Base-by-base conservation (phyloP, 2,888 invertebrate genomes). In the Mycalesis mineus region DNA sequence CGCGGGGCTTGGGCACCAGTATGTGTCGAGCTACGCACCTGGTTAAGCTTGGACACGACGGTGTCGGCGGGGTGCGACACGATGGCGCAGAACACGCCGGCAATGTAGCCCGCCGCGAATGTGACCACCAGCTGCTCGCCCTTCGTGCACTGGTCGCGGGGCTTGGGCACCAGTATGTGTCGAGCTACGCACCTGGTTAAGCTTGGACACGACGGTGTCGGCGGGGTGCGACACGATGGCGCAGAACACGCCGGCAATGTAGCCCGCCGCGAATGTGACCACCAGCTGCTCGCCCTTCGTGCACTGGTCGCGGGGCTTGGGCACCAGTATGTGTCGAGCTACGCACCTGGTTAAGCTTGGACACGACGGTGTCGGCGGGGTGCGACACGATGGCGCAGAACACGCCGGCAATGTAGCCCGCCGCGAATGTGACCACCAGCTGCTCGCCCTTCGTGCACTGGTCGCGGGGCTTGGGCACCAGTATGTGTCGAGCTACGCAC, bases 371-470 rank as follows among this genome's bases (percentile, higher is more conserved):
- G 86, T 99, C 99, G 65, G 98, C 98, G 55, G 98, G 99, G 88
- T 99, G 99, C n/a, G 98, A 98, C 1, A 99, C 98, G 83, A 99
- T 94, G 64, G 98, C 99, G 87, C 99, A 99, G 93, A 99, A 99
- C 51, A 99, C 97, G 78, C 99, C 98, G 77, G 98, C 98, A 88
- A 99, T 98, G 88, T 99, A 99, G 73, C 97, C 94, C 9, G 94
- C 95, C 37, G 96, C 95, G 88, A 99, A 99, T 7, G 98, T 99
- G 36, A 98, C 98, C 55, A 97, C 84, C 69, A 99, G 91, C 82
- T 99, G 98, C 87, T 99, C 98, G 56, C 92, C 91, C 91, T 99
- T 99, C 29, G 93, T 86, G 91, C 98, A 99, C 44, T 97, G 94
- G 41, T 92, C 92, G 68, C 98, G 93, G 57, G 98, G 98, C n/a